Conservation (phyloP, 2,113 vertebrate genomes). For the Motacilla alba region DNA sequence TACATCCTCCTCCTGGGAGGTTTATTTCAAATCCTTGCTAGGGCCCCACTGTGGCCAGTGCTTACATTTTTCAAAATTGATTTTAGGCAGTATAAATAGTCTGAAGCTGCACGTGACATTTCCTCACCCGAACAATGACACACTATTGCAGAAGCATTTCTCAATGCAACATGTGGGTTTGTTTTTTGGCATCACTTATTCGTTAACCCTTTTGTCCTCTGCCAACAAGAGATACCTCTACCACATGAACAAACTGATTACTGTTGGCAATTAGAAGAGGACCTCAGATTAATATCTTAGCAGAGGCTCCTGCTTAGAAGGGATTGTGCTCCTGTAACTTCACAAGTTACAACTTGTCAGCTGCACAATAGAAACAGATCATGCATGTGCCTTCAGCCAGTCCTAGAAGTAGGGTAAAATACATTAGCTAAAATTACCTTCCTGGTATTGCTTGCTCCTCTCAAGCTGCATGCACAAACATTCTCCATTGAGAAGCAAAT, state of each 20-base stretch:
- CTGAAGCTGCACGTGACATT: slow-evolving; percentile 48
- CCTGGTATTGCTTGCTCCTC: background rate
- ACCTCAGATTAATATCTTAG: background rate
- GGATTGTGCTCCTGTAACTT: background rate
- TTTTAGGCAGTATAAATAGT: slow-evolving; percentile 72
- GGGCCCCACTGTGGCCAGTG: slow-evolving; percentile 55
- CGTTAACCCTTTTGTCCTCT: slow-evolving; percentile 13
- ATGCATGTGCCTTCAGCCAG: background rate
- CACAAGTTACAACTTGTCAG: background rate
- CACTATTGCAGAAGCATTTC: slow-evolving; percentile 38
- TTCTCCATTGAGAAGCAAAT: background rate
- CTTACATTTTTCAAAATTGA: slow-evolving; percentile 77
- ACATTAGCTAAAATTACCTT: background rate
- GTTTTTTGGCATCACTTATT: slow-evolving; percentile 3
- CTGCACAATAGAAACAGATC: background rate
- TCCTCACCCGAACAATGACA: slow-evolving; percentile 56
- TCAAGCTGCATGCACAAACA: background rate
- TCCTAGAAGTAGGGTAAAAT: background rate
- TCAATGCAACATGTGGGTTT: background rate
- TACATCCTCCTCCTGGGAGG: slow-evolving; percentile 65
- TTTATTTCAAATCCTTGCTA: slow-evolving; percentile 71
- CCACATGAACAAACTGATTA: background rate
- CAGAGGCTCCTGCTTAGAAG: background rate
- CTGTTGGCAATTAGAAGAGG: background rate
- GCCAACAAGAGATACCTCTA: background rate